A percentile compares a stretch with the other conserved stretches of the same genome.
phyloP scores from a whole-genome alignment of 2,888 invertebrate species.

The Acleris holmiana region DNA sequence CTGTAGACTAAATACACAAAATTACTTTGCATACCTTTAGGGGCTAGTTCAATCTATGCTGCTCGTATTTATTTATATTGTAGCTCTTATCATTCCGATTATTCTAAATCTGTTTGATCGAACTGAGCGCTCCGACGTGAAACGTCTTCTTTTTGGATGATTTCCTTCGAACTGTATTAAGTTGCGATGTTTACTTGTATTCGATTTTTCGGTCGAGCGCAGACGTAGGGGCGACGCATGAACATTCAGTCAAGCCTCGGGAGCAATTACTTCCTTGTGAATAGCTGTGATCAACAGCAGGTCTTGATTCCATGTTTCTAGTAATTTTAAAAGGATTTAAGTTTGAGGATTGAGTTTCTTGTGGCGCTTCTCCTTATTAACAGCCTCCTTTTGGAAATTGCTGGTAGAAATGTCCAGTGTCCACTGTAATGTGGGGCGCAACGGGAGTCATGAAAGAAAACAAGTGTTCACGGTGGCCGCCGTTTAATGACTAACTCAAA shows the following conservation, averaged over 20 bases:
- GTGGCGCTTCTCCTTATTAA: too few relatives aligned
- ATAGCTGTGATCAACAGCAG: not conserved
- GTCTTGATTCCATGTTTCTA: too few relatives aligned
- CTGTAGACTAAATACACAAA: too few relatives aligned
- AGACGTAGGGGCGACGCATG: not conserved
- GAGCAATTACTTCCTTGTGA: not conserved
- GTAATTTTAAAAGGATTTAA: too few relatives aligned
- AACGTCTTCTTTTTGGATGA: not conserved
- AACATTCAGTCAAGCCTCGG: slow-evolving; percentile 7
- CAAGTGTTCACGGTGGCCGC: too few relatives aligned
- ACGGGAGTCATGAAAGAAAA: too few relatives aligned
- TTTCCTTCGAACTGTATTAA: slow-evolving; percentile 21
- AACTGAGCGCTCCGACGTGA: not conserved
- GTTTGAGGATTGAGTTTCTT: too few relatives aligned
- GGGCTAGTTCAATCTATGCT: not conserved
- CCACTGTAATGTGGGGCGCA: too few relatives aligned
- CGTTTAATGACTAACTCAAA: too few relatives aligned
- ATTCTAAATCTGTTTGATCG: not conserved
- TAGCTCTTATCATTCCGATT: not conserved
- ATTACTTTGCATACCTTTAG: too few relatives aligned
- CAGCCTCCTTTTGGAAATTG: too few relatives aligned
- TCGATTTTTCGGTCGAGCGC: slow-evolving; percentile 11
- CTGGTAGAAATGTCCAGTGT: too few relatives aligned
- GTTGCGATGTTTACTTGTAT: not conserved
- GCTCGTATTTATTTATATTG: not conserved